Evolutionary conservation across 2,113 vertebrate species (phyloP), one percentile per base, ranked within the genome.

Genomic region (Saimiri boliviensis): DNA sequence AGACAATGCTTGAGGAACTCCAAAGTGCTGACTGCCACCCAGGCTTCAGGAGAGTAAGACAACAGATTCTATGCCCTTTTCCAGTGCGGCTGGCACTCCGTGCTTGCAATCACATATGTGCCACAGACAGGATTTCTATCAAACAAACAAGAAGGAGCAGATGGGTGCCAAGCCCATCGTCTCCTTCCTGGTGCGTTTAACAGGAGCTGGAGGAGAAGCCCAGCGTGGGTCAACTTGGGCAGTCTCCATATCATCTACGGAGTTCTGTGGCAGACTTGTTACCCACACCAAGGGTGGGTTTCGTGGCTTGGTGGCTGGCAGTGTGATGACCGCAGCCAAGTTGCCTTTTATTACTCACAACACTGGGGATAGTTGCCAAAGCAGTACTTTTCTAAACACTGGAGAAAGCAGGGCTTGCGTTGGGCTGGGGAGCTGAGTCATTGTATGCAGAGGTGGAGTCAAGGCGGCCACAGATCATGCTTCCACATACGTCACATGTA

Each of bases 141-240:
- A 40, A 17, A 30, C 12, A 52, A 89, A 25, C 17, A 3, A 12
- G 54, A 85, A 30, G 40, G 17, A 4, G 42, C 32, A 8, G 9
- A 25, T 11, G 47, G 63, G 13, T 71, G 37, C 40, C n/a, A 68
- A 20, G 42, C 23, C 32, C 16, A 1, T 20, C 0, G 0, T 49
- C 60, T 89, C 20, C 77, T 52, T 81, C 20, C 40, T 79, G n/a
- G 10, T 40, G 1, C n/a, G 37, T 83, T 68, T 81, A 40, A 20
- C 6, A 30, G 40, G 76, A 54, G 35, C 37, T 4, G 3, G 54
- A 5, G 6, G 77, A 23, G 42, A 86, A 73, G 17, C 49, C 8
- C 35, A 66, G 25, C 7, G 1, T 80, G 27, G 21, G 30, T 90
- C 2, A 0, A 82, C 13, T 54, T 52, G 56, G 60, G 45, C 30